These are phyloP conservation scores for Falco peregrinus DNA, from an alignment of 2,797 vertebrate genomes.

Conservation along the genomic window DNA sequence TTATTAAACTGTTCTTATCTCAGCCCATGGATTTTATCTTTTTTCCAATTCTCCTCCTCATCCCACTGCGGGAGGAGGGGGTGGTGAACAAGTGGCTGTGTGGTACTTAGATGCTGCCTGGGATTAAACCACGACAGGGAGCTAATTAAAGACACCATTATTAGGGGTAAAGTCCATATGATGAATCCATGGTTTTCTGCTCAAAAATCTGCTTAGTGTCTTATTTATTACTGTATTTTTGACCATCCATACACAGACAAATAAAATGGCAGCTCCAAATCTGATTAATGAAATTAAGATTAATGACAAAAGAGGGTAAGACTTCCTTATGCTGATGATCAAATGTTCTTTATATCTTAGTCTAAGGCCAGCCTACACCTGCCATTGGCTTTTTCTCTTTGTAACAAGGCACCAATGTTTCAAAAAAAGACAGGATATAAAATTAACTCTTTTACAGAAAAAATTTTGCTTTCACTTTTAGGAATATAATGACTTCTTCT, in stretches of 20 bases:
- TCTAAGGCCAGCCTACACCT: not conserved
- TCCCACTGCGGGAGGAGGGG: no score
- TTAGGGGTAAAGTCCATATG: not conserved
- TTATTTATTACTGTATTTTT: constrained; percentile 20
- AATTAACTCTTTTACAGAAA: not conserved
- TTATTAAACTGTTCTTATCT: no score
- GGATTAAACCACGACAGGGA: not conserved
- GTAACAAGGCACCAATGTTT: constrained; percentile 6
- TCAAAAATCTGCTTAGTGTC: constrained; percentile 28
- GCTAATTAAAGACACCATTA: constrained; percentile 1
- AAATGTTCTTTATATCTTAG: constrained; percentile 54
- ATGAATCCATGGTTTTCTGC: constrained; percentile 36
- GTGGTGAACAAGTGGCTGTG: no score
- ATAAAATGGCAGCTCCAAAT: constrained; percentile 56
- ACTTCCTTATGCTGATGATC: constrained; percentile 43
- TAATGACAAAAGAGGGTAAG: constrained; percentile 54
- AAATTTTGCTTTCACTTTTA: constrained; percentile 3
- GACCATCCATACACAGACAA: constrained; percentile 42
- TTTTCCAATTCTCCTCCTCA: no score
- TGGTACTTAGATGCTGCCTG: no score
- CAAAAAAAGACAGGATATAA: not conserved
- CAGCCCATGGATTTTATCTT: no score
- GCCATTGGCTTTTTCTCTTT: not conserved
- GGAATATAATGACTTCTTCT: not conserved
- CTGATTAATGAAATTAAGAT: constrained; percentile 67